These are phyloP conservation scores for Chironomus striatipennis DNA, from an alignment of 1,140 invertebrate genomes.

Conservation along the genomic window DNA sequence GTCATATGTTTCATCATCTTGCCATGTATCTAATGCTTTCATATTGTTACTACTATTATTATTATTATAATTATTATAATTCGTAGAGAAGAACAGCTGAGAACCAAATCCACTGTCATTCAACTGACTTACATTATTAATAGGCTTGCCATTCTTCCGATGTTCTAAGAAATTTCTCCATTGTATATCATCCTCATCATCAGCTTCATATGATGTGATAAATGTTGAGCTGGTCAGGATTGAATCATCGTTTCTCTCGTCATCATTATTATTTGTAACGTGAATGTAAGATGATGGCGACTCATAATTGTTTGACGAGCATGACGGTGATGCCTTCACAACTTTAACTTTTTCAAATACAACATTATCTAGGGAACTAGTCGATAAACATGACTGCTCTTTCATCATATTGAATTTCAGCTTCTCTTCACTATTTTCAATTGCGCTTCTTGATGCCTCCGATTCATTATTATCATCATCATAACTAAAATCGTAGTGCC, in stretches of 20 bases:
- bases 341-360: constrained; percentile 17
- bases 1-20: constrained; percentile 15
- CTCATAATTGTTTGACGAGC: not conserved
- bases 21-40: not conserved
- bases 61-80: not conserved
- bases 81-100: not conserved
- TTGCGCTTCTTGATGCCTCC: not conserved
- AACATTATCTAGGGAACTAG: not conserved
- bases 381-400: not conserved
- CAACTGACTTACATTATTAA: not conserved
- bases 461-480: constrained; percentile 15
- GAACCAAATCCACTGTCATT: constrained; percentile 20
- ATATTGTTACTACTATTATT: not conserved
- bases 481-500: not conserved
- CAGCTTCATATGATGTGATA: not conserved
- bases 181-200: constrained; percentile 11
- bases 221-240: constrained; percentile 21
- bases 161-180: constrained; percentile 10
- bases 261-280: constrained; percentile 14
- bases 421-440: not conserved
- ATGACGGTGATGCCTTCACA: not conserved
- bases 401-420: not conserved
- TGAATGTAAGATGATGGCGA: not conserved
- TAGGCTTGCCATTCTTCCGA: not conserved
- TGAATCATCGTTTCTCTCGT: not conserved